Evolutionary conservation across 2,113 vertebrate species (phyloP).

Genomic region (Struthidea cinerea): DNA sequence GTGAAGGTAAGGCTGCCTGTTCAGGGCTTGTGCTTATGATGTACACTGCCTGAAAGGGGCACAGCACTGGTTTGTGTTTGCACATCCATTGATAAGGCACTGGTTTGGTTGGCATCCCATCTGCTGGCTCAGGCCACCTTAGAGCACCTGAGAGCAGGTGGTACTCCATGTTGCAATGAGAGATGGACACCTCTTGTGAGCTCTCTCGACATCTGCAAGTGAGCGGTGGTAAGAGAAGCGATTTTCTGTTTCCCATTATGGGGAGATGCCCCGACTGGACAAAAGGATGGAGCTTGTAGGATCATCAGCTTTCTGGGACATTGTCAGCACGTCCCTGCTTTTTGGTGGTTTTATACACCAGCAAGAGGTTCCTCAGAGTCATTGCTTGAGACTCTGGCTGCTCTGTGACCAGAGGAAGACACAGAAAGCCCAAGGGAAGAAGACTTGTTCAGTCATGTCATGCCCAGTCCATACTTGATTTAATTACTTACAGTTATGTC

Average conservation of each 20-base stretch:
- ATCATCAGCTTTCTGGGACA: background rate
- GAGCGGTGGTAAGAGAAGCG: rapidly evolving
- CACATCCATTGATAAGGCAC: background rate
- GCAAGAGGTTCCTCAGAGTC: background rate
- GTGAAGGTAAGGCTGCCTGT: rapidly evolving
- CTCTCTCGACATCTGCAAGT: background rate
- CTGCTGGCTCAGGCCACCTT: background rate
- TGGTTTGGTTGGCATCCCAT: background rate
- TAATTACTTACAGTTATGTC: background rate
- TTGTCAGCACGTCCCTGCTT: background rate
- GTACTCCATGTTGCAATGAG: background rate
- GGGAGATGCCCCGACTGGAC: background rate
- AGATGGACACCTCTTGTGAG: background rate
- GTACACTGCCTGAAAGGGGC: background rate
- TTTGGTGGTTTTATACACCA: background rate
- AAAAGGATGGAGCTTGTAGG: background rate
- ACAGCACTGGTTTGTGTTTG: background rate
- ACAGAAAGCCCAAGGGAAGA: background rate
- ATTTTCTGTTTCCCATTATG: background rate
- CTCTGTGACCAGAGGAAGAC: background rate
- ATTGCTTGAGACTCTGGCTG: background rate
- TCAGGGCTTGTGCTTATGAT: background rate
- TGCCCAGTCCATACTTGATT: background rate
- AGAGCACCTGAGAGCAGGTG: background rate
- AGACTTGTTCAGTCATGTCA: background rate